Evolutionary conservation across 2,888 invertebrate species (phyloP), one percentile per base, ranked within the genome.

Genomic region (Diarsia brunnea): DNA sequence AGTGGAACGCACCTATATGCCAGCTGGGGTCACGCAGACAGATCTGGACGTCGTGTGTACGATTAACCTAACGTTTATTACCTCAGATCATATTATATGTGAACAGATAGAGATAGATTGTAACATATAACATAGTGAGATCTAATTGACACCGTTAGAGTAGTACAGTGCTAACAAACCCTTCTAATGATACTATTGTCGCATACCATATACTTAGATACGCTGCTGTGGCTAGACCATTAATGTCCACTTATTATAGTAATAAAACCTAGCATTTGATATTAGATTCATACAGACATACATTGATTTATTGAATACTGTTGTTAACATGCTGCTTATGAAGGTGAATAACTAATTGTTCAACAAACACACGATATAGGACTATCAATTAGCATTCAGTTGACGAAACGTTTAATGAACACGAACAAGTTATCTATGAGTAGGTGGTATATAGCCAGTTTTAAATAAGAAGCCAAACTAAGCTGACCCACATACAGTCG

Each of bases 401-500:
- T 81, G 63, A 73, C 55, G 66, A 75, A 81, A 65, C 60, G 65
- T 58, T 78, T 53, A 74, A 61, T 78, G n/a, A 79, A 73, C 66
- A 77, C 24, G 51, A 70, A 66, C 77, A 65, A 73, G 77, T 72
- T 75, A 64, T 71, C 47, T 77, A 71, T 24, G 27, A 79, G 64
- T 75, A 71, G 67, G 63, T 67, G 71, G 24, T 68, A 69, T 75
- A 66, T 66, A 82, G 80, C 79, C 69, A 87, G 85, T 89, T 90
- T 90, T 89, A 89, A 89, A 90, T 90, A 89, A 89, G 90, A 90
- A 90, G 90, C 90, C 90, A 89, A 91, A 92, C 89, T 89, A 84
- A 87, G 87, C 87, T 94, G 93, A 93, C 94, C 93, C 90, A 93
- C 89, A 93, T 93, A 90, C 89, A 92, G 90, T 89, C 89, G 89